phyloP scores from a whole-genome alignment of 1,140 invertebrate genomes.

The Acyrthosiphon pisum region DNA sequence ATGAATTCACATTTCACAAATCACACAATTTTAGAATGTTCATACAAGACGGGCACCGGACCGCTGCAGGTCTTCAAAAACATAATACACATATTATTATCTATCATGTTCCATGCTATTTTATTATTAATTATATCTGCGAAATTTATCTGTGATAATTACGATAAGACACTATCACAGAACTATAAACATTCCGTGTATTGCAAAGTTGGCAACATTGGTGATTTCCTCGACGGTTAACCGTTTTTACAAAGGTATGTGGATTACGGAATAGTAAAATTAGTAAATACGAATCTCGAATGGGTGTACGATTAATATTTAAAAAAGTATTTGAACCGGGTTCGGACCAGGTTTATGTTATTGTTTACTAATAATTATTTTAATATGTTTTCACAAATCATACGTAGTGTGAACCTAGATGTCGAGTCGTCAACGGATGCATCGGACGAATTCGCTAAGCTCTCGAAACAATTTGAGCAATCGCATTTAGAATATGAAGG shows the following conservation, averaged over 20 bases:
- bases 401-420: not conserved
- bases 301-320: not conserved
- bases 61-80: too few species aligned
- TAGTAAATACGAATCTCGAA: too few species aligned
- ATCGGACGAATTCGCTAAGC: not conserved
- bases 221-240: not conserved
- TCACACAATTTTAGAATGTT: too few species aligned
- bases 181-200: not conserved
- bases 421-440: not conserved
- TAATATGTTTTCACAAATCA: slow-evolving; percentile 22
- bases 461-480: not conserved
- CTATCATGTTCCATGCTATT: too few species aligned
- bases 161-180: not conserved
- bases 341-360: too few species aligned
- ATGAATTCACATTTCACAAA: not conserved
- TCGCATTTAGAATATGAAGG: slow-evolving; percentile 14
- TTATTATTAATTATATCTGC: not conserved
- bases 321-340: not conserved
- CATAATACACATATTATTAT: too few species aligned
- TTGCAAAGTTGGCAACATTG: not conserved
- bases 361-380: too few species aligned
- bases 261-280: too few species aligned
- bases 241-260: not conserved
- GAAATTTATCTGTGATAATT: too few species aligned
- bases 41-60: too few species aligned